A percentile compares a stretch with the other conserved stretches of the same genome.
Evolutionary conservation across 2,113 vertebrate species (phyloP).

Genomic region (zebrafish (Danio rerio)): GRCz12tu NC_133184.1:56784001-56784500

Average conservation of each 20-base stretch:
- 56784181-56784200: constrained; percentile 70
- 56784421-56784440: constrained; percentile 67
- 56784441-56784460: constrained; percentile 69
- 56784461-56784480: constrained; percentile 72
- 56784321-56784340: constrained; percentile 69
- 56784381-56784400: constrained; percentile 66
- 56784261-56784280: constrained; percentile 59
- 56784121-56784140: constrained; percentile 66
- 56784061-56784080: constrained; percentile 70
- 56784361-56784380: constrained; percentile 72
- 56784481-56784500: constrained; percentile 83
- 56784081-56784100: constrained; percentile 62
- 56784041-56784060: constrained; percentile 82
- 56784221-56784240: constrained; percentile 74
- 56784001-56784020: constrained; percentile 63
- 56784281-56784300: constrained; percentile 65
- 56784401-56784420: constrained; percentile 79
- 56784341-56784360: constrained; percentile 64
- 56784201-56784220: constrained; percentile 60
- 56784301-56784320: constrained; percentile 77
- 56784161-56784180: constrained; percentile 68
- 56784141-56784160: constrained; percentile 65
- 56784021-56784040: constrained; percentile 65
- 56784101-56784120: constrained; percentile 68
- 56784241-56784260: constrained; percentile 58